Conservation (phyloP, 2,797 vertebrate species). For the Hephaestus fuliginosus region DNA sequence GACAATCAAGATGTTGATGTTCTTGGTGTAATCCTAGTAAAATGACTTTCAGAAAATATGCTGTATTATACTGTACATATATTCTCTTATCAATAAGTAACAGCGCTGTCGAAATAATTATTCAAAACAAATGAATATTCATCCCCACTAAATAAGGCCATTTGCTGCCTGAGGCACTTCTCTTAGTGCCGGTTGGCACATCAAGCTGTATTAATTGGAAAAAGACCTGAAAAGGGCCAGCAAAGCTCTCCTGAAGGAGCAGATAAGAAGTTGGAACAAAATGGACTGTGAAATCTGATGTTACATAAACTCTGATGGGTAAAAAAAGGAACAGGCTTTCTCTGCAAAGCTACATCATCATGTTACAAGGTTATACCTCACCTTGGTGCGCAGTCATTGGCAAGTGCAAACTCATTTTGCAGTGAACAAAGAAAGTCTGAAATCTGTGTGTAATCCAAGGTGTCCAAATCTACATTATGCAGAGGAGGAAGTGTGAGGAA, state of each 20-base stretch:
- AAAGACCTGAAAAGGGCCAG: slow-evolving; percentile 67
- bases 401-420: slow-evolving; percentile 31
- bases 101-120: slow-evolving; percentile 70
- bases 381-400: slow-evolving; percentile 30
- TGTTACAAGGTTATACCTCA: slow-evolving; percentile 39
- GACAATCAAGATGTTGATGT: slow-evolving; percentile 36
- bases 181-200: slow-evolving; percentile 63
- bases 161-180: slow-evolving; percentile 69
- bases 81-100: slow-evolving; percentile 76
- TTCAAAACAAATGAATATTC: slow-evolving; percentile 80
- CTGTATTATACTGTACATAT: slow-evolving; percentile 48
- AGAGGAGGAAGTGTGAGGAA: slow-evolving; percentile 1
- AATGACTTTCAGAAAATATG: slow-evolving; percentile 47
- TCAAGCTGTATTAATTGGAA: slow-evolving; percentile 73
- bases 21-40: slow-evolving; percentile 52
- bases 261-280: slow-evolving; percentile 72
- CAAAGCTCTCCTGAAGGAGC: slow-evolving; percentile 63
- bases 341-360: slow-evolving; percentile 44
- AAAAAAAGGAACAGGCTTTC: slow-evolving; percentile 38
- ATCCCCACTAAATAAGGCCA: slow-evolving; percentile 77
- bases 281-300: slow-evolving; percentile 60
- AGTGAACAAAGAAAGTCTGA: slow-evolving; percentile 45
- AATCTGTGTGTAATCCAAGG: slow-evolving; percentile 7
- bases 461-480: not conserved
- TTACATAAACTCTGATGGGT: slow-evolving; percentile 64